Conservation (phyloP, 2,113 vertebrate species). For the Anolis carolinensis region DNA sequence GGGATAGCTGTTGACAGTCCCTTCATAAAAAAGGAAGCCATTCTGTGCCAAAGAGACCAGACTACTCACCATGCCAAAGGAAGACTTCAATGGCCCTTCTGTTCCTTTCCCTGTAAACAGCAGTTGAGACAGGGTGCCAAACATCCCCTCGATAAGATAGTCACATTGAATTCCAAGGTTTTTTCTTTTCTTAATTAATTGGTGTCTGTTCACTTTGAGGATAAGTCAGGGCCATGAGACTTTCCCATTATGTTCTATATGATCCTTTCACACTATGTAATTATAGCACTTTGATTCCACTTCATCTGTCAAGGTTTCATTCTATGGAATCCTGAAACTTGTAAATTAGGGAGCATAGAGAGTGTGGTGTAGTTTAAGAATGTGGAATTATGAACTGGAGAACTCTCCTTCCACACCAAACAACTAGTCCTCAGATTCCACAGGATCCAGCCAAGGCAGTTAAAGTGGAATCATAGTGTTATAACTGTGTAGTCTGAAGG, state of each 20-base stretch:
- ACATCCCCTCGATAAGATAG: not conserved
- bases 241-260: not conserved
- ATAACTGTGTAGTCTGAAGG: too few relatives aligned
- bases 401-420: too few relatives aligned
- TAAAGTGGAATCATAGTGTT: too few relatives aligned
- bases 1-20: not conserved
- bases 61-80: not conserved
- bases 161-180: not conserved
- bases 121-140: not conserved
- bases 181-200: not conserved
- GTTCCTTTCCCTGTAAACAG: not conserved
- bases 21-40: constrained; percentile 3
- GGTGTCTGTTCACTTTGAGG: not conserved
- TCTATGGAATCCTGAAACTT: too few relatives aligned
- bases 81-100: constrained; percentile 29
- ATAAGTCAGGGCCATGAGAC: not conserved
- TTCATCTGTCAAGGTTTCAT: too few relatives aligned
- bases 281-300: too few relatives aligned
- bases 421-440: too few relatives aligned
- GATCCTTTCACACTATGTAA: too few relatives aligned
- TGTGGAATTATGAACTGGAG: too few relatives aligned
- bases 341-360: too few relatives aligned
- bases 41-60: not conserved
- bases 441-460: too few relatives aligned
- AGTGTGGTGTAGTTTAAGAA: too few relatives aligned